Evolutionary conservation across 2,888 invertebrate species (phyloP).

Genomic region (Plebejus argus): DNA sequence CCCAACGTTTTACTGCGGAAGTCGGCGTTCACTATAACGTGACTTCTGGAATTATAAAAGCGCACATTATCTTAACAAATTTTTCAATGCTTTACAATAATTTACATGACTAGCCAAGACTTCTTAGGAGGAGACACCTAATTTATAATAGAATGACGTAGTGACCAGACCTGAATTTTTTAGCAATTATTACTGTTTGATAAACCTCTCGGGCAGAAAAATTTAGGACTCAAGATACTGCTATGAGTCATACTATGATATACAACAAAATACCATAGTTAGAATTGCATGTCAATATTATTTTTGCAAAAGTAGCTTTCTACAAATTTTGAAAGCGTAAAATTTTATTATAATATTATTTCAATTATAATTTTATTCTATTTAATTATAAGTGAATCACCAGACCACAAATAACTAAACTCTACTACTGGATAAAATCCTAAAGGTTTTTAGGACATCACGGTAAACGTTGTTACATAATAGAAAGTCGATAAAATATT

Average conservation of each 20-base stretch:
- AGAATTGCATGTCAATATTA: background rate
- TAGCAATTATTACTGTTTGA: background rate
- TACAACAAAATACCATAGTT: background rate
- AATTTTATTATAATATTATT: background rate
- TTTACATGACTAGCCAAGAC: no score
- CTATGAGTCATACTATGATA: background rate
- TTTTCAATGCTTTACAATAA: no score
- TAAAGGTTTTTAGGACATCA: conserved; percentile 5
- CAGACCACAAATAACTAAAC: background rate
- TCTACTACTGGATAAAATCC: background rate
- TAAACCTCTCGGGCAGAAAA: no score
- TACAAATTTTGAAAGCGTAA: conserved; percentile 20
- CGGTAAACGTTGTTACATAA: background rate
- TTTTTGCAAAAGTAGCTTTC: background rate
- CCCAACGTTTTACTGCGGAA: no score
- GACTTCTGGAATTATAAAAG: no score
- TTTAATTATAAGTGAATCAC: background rate
- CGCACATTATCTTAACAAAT: no score
- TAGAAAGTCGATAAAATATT: conserved; percentile 4
- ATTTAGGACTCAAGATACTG: background rate
- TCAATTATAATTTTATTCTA: background rate
- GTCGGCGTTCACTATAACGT: no score
- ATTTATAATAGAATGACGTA: no score
- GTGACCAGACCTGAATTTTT: background rate
- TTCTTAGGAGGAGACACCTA: no score